Percentiles rank a stretch among this genome's conserved stretches.
phyloP scores from a whole-genome alignment of 2,797 vertebrate genomes.

The Orestias chungarensis region DNA sequence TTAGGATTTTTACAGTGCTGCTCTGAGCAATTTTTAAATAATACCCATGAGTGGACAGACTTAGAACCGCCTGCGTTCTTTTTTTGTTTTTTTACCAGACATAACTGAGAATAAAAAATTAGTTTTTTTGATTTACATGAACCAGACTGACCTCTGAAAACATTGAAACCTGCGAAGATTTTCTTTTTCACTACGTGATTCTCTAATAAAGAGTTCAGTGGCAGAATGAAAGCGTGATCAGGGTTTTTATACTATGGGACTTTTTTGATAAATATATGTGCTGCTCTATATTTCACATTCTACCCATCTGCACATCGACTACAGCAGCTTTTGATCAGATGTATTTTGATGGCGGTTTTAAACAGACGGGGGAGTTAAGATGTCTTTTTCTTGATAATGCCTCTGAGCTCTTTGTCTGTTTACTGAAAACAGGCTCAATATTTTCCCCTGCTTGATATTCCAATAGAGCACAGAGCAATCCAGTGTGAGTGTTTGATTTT shows the following conservation, averaged over 20 bases:
- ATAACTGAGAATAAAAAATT: background rate
- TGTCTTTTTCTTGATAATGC: constrained; percentile 25
- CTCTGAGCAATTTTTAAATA: constrained; percentile 1
- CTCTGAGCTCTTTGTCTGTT: constrained; percentile 17
- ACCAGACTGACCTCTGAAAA: constrained; percentile 11
- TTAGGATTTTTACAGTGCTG: constrained; percentile 3
- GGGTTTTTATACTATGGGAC: too few species aligned
- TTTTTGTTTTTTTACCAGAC: background rate
- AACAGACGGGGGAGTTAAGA: background rate
- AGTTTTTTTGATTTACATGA: constrained; percentile 1
- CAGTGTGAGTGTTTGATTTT: too few species aligned
- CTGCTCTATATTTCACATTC: constrained; percentile 10
- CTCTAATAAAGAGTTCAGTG: too few species aligned
- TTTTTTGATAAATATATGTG: constrained; percentile 35
- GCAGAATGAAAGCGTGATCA: too few species aligned
- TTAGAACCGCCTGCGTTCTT: background rate
- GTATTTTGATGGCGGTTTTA: constrained; percentile 9
- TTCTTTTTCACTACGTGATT: background rate
- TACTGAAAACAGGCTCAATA: constrained; percentile 12
- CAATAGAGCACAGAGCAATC: too few species aligned
- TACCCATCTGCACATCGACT: constrained; percentile 22
- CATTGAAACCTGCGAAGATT: background rate
- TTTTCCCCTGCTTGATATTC: too few species aligned
- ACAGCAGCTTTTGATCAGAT: too few species aligned
- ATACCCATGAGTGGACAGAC: background rate